Evolutionary conservation across 2,113 vertebrate species (phyloP).

Genomic region (Solenodon paradoxus): DNA sequence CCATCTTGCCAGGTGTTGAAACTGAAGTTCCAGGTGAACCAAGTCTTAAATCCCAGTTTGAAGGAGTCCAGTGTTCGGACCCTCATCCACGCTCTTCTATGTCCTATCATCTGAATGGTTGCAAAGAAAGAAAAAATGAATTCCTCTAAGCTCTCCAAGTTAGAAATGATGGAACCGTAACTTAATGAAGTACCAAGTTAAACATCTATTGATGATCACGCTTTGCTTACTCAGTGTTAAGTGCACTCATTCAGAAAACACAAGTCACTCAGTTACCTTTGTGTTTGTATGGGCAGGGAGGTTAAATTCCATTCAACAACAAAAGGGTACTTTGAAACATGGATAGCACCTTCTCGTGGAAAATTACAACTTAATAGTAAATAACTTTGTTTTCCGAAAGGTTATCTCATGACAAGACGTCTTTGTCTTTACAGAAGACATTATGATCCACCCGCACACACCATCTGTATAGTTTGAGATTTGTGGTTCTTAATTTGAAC

Average conservation of each 20-base stretch:
- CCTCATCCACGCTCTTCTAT: background rate
- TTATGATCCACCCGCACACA: background rate
- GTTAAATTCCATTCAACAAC: background rate
- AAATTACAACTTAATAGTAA: background rate
- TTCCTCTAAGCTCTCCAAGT: background rate
- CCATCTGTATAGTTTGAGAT: background rate
- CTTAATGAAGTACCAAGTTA: background rate
- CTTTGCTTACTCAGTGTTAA: background rate
- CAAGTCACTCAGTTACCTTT: background rate
- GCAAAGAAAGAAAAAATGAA: background rate
- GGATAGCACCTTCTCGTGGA: background rate
- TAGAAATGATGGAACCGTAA: background rate
- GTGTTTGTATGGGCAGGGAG: background rate
- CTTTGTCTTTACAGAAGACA: background rate
- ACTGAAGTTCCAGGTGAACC: background rate
- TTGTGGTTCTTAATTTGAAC: background rate
- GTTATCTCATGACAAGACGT: background rate
- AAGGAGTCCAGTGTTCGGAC: background rate
- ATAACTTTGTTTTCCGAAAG: background rate
- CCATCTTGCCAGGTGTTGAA: background rate
- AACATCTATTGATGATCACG: background rate
- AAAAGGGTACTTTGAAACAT: background rate
- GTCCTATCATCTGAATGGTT: background rate
- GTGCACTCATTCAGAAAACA: background rate
- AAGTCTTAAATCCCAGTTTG: background rate